Evolutionary conservation across 37 sponge, comb jelly and placozoan genomes (phyloP).

Genomic region (Eunapius fragilis): DNA sequence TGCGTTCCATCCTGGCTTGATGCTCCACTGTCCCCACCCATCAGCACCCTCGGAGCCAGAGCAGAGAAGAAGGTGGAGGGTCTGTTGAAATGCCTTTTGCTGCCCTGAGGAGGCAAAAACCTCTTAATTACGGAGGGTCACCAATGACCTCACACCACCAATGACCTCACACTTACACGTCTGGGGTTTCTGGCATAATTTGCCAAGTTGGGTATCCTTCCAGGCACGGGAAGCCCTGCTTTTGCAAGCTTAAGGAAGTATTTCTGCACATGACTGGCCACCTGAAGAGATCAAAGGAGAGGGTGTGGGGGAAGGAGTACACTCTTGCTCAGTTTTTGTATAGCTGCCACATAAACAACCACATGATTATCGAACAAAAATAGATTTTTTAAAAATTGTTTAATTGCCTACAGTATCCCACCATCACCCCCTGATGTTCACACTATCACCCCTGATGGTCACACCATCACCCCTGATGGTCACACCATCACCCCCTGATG

Average conservation of each 20-base stretch:
- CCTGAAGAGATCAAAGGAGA: constrained; percentile 45
- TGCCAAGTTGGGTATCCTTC: constrained; percentile 71
- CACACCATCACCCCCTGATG: no score
- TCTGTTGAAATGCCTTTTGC: constrained; percentile 24
- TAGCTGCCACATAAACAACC: no score
- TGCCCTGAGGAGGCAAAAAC: not conserved
- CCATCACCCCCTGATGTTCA: no score
- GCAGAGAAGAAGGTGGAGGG: constrained; percentile 77
- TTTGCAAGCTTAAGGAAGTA: constrained; percentile 89
- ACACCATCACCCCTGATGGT: no score
- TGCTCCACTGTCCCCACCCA: constrained; percentile 39
- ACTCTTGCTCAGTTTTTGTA: no score
- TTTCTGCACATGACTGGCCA: constrained; percentile 89
- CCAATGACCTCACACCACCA: no score
- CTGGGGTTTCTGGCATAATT: constrained; percentile 15
- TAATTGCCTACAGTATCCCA: no score
- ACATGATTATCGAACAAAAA: no score
- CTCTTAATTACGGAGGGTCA: not conserved
- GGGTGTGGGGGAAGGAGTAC: not conserved
- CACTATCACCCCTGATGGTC: no score
- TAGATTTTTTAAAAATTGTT: no score
- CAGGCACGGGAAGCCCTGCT: constrained; percentile 89
- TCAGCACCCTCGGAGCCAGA: constrained; percentile 55
- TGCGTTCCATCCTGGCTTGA: not conserved
- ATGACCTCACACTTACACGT: constrained; percentile 24